phyloP scores from a whole-genome alignment of 2,888 invertebrate genomes.

The Plebejus melissa region DNA sequence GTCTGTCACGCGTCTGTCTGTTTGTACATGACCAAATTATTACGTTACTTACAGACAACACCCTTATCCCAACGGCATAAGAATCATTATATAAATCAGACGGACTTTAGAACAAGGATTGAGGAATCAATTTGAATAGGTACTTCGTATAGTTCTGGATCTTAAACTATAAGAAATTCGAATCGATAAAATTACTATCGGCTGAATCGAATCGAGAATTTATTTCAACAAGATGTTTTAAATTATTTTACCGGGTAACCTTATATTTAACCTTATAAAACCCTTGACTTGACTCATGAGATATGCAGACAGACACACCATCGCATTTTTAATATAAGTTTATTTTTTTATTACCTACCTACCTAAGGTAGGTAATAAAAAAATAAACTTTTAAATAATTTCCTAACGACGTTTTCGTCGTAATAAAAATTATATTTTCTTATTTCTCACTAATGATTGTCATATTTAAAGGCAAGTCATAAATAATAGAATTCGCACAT shows the following conservation, averaged over 20 bases:
- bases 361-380: too few relatives aligned
- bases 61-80: neutral
- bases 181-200: neutral
- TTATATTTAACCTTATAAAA: neutral
- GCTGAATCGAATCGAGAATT: neutral
- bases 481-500: conserved; percentile 3
- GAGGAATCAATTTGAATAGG: conserved; percentile 12
- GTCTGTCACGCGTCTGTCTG: conserved; percentile 44
- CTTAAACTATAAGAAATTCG: neutral
- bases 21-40: conserved; percentile 30
- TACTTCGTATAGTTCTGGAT: neutral
- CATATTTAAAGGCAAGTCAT: neutral
- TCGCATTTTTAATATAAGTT: too few relatives aligned
- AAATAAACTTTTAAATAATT: too few relatives aligned
- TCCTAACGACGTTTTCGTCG: too few relatives aligned
- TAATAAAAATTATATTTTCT: neutral
- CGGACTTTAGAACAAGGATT: conserved; percentile 32
- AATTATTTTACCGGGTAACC: too few relatives aligned
- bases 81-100: neutral
- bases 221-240: neutral
- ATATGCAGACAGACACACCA: too few relatives aligned
- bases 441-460: neutral
- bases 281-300: too few relatives aligned
- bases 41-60: conserved; percentile 8
- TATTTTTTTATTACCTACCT: too few relatives aligned